phyloP scores from a whole-genome alignment of 1,140 invertebrate genomes.

The Ostrea edulis region DNA sequence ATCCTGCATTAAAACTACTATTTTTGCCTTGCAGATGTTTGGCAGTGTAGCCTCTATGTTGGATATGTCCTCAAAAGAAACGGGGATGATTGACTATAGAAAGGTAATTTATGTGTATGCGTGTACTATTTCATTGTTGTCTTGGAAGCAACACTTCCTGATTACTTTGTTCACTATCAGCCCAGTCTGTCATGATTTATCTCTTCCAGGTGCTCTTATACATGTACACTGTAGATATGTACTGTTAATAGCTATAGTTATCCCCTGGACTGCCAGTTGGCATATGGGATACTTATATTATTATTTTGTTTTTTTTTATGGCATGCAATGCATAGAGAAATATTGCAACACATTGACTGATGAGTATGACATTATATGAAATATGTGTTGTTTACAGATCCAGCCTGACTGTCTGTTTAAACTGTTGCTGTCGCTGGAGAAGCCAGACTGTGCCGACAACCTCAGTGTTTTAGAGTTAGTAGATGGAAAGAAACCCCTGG shows the following conservation, averaged over 20 bases:
- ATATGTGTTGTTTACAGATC: slow-evolving; percentile 83
- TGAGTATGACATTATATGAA: background rate
- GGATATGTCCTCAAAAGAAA: slow-evolving; percentile 84
- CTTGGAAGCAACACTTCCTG: no score
- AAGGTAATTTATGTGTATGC: slow-evolving; percentile 86
- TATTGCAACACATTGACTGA: background rate
- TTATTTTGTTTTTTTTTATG: no score
- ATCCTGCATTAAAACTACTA: background rate
- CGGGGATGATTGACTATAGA: slow-evolving; percentile 87
- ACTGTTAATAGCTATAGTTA: no score
- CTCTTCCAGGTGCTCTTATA: no score
- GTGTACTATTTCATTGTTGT: background rate
- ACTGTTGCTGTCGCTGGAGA: slow-evolving; percentile 91
- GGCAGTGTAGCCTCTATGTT: slow-evolving; percentile 97
- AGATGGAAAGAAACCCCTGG: slow-evolving; percentile 96
- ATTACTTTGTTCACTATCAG: no score
- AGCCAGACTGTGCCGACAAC: slow-evolving; percentile 93
- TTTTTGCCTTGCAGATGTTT: slow-evolving; percentile 90
- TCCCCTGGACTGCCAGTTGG: no score
- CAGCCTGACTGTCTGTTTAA: slow-evolving; percentile 94
- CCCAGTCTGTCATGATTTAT: no score
- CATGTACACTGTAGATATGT: no score
- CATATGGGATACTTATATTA: no score
- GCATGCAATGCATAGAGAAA: no score
- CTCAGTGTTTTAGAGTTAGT: slow-evolving; percentile 97